These are phyloP conservation scores for Achlya flavicornis DNA, from an alignment of 2,888 invertebrate species.

Conservation along the genomic window DNA sequence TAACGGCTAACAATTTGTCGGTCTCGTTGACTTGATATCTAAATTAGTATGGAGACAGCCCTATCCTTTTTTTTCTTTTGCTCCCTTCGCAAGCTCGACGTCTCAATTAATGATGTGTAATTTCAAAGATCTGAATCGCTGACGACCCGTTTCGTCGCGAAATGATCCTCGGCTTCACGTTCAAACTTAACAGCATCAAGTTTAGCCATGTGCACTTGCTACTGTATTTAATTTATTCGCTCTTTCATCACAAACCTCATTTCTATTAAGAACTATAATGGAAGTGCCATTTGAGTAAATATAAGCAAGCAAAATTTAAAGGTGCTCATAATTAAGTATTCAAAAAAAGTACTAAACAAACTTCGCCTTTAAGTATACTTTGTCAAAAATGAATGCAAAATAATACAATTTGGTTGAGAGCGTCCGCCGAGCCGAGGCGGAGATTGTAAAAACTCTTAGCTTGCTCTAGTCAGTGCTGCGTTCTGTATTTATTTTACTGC, in stretches of 20 bases:
- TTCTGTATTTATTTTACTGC: slow-evolving; percentile 76
- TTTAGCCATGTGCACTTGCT: not conserved
- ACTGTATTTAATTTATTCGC: not conserved
- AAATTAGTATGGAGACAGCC: slow-evolving; percentile 78
- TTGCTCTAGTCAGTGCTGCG: slow-evolving; percentile 58
- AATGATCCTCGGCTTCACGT: slow-evolving; percentile 30
- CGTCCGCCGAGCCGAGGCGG: slow-evolving; percentile 52
- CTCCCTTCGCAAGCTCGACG: slow-evolving; percentile 64
- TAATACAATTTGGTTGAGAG: slow-evolving; percentile 81
- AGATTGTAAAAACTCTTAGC: slow-evolving; percentile 64
- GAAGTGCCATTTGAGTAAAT: not conserved
- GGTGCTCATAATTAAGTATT: slow-evolving; percentile 33
- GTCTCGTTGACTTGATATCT: slow-evolving; percentile 76
- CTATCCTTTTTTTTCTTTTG: slow-evolving; percentile 56
- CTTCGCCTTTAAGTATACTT: slow-evolving; percentile 59
- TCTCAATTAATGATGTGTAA: slow-evolving; percentile 78
- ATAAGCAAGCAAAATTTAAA: slow-evolving; percentile 23
- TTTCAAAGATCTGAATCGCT: slow-evolving; percentile 73
- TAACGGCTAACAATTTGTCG: slow-evolving; percentile 76
- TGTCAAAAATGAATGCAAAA: slow-evolving; percentile 82
- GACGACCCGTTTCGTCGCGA: slow-evolving; percentile 58
- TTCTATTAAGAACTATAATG: not conserved
- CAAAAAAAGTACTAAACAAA: slow-evolving; percentile 49
- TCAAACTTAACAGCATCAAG: not conserved
- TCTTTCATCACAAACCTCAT: not conserved